Evolutionary conservation across 1,140 invertebrate species (phyloP), one percentile per base, ranked within the genome.

Genomic region (Magallana ariakensis): DNA sequence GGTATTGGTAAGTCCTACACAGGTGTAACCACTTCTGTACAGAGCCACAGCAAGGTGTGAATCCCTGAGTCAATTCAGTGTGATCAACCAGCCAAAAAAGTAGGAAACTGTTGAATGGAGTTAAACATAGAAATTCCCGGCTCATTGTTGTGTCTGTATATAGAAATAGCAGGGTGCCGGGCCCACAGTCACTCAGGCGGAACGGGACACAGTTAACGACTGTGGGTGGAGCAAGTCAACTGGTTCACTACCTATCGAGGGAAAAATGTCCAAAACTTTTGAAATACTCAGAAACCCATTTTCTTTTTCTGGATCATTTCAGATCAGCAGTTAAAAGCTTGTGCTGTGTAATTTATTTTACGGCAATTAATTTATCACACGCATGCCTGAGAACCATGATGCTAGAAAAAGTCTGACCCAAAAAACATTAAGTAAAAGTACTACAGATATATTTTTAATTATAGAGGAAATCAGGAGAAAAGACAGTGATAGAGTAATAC

Each of bases 21-120:
- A 13, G 66, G 13, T 75, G 26, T 33, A 26, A 75, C 10, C 22
- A 4, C 22, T 26, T 26, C 22, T 75, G 10, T 22, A 13, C 66
- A 10, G 13, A 13, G 10, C 66, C 22, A 13, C 33, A 46, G 2
- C 33, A 26, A 26, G 66, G 66, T 26, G 33, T 75, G 66, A 75
- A 75, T 75, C 22, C 66, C 22, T 75, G 13, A 26, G 22, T 75
- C 66, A 75, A 13, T 75, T 75, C 7, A 75, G 66, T 26, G 11
- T 75, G 66, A 75, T 75, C 66, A 75, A 13, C 66, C 66, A 75
- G 22, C 66, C 66, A 75, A 75, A 75, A 70, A 33, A 75, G 33
- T 11, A 46, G 33, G 5, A 46, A 46, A 46, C 33, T 46, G 33
- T 26, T 33, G 66, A 26, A 26, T 26, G 19, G 19, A 19, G 19